Evolutionary conservation across 2,113 vertebrate genomes (phyloP).

Genomic region (Hemichromis elongatus): DNA sequence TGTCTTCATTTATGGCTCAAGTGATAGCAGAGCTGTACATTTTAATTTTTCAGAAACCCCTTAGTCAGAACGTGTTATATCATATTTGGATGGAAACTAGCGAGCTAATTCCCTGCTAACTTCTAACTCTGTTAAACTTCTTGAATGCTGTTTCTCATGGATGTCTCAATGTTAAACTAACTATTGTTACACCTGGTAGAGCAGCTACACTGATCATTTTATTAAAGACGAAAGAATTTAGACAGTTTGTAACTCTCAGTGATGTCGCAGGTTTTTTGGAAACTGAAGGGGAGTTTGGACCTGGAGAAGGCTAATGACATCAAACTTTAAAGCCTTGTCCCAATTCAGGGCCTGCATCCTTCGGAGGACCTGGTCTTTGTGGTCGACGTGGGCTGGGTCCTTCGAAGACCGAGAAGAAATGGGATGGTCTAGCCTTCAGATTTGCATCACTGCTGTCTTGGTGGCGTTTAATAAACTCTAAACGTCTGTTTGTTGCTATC

Average conservation of each 20-base stretch:
- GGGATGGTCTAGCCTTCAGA: too few relatives aligned
- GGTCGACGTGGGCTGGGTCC: too few relatives aligned
- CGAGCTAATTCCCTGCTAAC: background rate
- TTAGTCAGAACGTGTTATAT: background rate
- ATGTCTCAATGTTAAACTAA: background rate
- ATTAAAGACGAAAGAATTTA: background rate
- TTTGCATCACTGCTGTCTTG: too few relatives aligned
- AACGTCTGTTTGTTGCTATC: too few relatives aligned
- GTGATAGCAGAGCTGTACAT: accelerated
- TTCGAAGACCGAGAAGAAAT: too few relatives aligned
- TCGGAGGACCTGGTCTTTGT: too few relatives aligned
- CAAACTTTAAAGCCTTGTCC: too few relatives aligned
- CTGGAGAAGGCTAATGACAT: background rate
- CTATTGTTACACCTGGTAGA: accelerated
- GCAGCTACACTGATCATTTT: background rate
- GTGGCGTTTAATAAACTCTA: too few relatives aligned
- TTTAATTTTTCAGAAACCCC: background rate
- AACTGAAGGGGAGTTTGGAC: background rate
- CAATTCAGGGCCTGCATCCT: too few relatives aligned
- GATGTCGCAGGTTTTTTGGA: accelerated
- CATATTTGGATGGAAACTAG: background rate
- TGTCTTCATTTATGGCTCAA: accelerated
- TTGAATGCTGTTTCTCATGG: background rate
- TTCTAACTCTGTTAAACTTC: background rate
- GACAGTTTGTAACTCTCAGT: background rate